Conservation (phyloP, 1,140 invertebrate genomes). For the Phymorhynchus buccinoides region DNA sequence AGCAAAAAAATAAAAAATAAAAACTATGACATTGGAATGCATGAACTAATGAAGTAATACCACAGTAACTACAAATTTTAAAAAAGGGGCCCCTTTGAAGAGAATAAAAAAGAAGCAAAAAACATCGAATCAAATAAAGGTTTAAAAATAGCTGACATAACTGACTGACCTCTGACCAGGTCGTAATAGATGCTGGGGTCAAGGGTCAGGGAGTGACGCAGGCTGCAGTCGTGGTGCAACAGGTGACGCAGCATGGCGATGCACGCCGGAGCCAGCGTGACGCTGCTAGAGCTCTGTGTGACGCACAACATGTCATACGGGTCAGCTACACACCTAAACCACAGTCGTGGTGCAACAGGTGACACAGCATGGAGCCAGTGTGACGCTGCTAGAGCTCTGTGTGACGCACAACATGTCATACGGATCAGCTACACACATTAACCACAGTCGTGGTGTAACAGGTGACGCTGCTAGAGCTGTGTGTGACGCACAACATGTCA, state of each 20-base stretch:
- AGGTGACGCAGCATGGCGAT: slow-evolving; percentile 63
- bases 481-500: too few relatives aligned
- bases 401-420: too few relatives aligned
- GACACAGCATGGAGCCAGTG: slow-evolving; percentile 58
- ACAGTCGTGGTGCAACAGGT: slow-evolving; percentile 64
- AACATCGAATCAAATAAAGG: too few relatives aligned
- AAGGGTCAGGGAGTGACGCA: slow-evolving; percentile 64
- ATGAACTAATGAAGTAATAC: too few relatives aligned
- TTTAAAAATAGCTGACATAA: too few relatives aligned
- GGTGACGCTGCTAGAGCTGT: slow-evolving; percentile 37
- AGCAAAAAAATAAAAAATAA: too few relatives aligned
- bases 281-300: slow-evolving; percentile 9
- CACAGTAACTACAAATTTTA: too few relatives aligned
- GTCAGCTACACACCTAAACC: slow-evolving; percentile 63
- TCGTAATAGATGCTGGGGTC: slow-evolving; percentile 61
- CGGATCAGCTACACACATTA: slow-evolving; percentile 64
- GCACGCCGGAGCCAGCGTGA: slow-evolving; percentile 58
- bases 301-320: too few relatives aligned
- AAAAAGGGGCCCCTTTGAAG: too few relatives aligned
- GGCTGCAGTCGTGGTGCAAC: slow-evolving; percentile 61
- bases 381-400: slow-evolving; percentile 20
- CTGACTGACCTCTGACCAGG: slow-evolving; percentile 63
- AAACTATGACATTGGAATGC: too few relatives aligned
- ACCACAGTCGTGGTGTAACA: slow-evolving; percentile 63
- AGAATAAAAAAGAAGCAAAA: too few relatives aligned